phyloP scores from a whole-genome alignment of 1,140 invertebrate genomes.

The Notospermus geniculatus region DNA sequence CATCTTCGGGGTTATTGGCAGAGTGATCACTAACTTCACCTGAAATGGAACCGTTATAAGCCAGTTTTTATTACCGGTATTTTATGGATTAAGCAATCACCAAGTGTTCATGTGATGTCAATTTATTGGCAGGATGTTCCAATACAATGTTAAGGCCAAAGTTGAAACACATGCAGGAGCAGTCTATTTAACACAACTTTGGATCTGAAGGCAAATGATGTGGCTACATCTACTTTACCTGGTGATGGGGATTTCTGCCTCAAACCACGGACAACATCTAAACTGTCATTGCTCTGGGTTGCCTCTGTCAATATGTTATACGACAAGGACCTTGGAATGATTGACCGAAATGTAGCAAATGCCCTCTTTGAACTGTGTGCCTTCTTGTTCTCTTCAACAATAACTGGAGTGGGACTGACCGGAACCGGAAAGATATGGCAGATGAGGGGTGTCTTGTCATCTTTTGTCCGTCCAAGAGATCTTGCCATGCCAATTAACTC shows the following conservation, averaged over 20 bases:
- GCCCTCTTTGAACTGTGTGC: conserved; percentile 50
- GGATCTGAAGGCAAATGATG: no score
- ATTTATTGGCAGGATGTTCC: no score
- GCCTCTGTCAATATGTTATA: conserved; percentile 70
- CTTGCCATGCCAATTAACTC: conserved; percentile 81
- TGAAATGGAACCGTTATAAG: no score
- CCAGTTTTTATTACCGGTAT: no score
- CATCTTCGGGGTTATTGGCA: not conserved
- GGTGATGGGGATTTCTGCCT: conserved; percentile 19
- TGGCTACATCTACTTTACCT: not conserved
- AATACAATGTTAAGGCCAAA: no score
- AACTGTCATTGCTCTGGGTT: conserved; percentile 38
- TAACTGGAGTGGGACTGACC: conserved; percentile 11
- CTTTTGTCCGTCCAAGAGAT: conserved; percentile 79
- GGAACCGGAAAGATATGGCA: conserved; percentile 74
- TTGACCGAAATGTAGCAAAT: conserved; percentile 65
- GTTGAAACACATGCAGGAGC: no score
- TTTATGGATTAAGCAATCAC: no score
- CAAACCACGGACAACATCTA: conserved; percentile 15
- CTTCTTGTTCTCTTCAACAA: conserved; percentile 34
- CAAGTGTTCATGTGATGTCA: no score
- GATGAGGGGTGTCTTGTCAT: conserved; percentile 72
- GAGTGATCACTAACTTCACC: no score
- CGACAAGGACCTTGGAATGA: conserved; percentile 88
- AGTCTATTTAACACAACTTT: no score